Percentiles rank a stretch among this genome's conserved stretches.
Evolutionary conservation across 2,797 vertebrate genomes (phyloP).

Genomic region (Calcarius lapponicus): DNA sequence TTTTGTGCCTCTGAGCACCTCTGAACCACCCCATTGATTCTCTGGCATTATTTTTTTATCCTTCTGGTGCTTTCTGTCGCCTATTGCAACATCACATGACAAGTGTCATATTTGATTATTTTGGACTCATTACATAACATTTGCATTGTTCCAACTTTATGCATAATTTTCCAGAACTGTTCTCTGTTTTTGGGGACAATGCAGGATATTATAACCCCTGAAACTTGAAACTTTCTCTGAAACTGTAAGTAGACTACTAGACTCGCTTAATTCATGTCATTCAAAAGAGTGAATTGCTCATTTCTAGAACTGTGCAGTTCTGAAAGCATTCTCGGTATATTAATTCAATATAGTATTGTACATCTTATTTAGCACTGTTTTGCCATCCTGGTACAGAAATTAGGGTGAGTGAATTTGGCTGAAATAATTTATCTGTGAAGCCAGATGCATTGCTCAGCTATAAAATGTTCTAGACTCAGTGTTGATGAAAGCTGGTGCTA

Average conservation of each 20-base stretch:
- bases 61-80: neutral
- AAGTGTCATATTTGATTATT: neutral
- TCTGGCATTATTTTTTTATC: neutral
- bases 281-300: neutral
- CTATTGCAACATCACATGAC: neutral
- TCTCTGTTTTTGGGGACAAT: neutral
- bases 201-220: fast-evolving
- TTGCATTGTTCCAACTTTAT: neutral
- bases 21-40: neutral
- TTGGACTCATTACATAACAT: neutral
- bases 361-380: conserved; percentile 1
- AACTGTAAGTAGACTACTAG: neutral
- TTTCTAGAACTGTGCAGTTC: neutral
- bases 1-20: neutral
- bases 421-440: conserved; percentile 1
- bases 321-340: neutral
- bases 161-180: neutral
- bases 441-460: neutral
- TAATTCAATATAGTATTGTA: neutral
- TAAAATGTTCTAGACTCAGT: neutral
- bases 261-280: neutral
- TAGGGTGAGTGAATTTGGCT: neutral
- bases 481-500: neutral
- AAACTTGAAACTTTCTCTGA: neutral
- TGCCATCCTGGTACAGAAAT: neutral